Conservation (phyloP, 1,140 invertebrate genomes). For the Melipona quadrifasciata region DNA sequence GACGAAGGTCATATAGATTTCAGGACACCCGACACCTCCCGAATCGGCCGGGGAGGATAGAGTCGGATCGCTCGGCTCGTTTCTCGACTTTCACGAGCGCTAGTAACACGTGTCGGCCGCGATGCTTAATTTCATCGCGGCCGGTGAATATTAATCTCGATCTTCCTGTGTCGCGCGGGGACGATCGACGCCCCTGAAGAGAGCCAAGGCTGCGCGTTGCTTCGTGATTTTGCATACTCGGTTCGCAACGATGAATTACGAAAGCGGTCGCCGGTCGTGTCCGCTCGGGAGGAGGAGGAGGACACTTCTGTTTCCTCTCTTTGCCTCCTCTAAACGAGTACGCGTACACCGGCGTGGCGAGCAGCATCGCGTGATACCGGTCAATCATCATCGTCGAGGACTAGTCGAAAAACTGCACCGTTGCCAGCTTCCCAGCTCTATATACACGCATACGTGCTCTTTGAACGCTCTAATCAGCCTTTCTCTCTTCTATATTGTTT, state of each 20-base stretch:
- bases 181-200: not conserved
- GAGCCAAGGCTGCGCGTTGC: not conserved
- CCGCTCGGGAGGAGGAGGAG: not conserved
- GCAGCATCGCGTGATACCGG: slow-evolving; percentile 71
- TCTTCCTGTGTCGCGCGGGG: slow-evolving; percentile 7
- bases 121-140: slow-evolving; percentile 15
- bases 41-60: slow-evolving; percentile 29
- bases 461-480: slow-evolving; percentile 68
- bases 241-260: slow-evolving; percentile 62
- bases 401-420: slow-evolving; percentile 60
- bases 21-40: slow-evolving; percentile 42
- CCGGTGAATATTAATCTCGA: slow-evolving; percentile 19
- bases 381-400: slow-evolving; percentile 71
- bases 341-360: not conserved
- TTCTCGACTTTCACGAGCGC: slow-evolving; percentile 3
- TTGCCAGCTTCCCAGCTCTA: slow-evolving; percentile 23
- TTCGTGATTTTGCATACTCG: slow-evolving; percentile 58
- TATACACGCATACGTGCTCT: slow-evolving; percentile 51
- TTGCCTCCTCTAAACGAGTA: not conserved
- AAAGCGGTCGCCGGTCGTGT: not conserved
- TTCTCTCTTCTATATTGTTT: not conserved
- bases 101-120: slow-evolving; percentile 29
- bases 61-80: slow-evolving; percentile 15
- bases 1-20: slow-evolving; percentile 52
- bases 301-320: not conserved